phyloP scores from a whole-genome alignment of 2,113 vertebrate species.

The Psittacula cyanocephala region DNA sequence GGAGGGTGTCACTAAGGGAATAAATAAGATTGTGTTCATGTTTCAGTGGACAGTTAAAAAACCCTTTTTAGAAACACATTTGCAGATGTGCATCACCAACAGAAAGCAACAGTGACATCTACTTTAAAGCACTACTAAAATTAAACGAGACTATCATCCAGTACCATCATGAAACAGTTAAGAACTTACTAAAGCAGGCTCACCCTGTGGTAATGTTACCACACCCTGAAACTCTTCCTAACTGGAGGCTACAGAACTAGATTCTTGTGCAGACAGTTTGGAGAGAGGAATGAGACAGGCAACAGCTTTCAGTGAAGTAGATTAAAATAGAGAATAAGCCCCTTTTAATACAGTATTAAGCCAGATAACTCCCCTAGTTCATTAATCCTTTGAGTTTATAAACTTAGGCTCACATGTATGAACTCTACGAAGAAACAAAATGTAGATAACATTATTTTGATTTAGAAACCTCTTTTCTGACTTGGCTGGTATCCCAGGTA shows the following conservation, averaged over 20 bases:
- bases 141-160: not conserved
- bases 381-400: not conserved
- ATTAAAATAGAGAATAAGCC: slow-evolving; percentile 19
- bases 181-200: not conserved
- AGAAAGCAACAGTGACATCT: not conserved
- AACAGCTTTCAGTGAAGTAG: not conserved
- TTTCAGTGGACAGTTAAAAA: not conserved
- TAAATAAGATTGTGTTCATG: not conserved
- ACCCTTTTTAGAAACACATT: not conserved
- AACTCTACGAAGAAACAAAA: not conserved
- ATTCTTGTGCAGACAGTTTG: not conserved
- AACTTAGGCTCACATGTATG: not conserved
- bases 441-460: not conserved
- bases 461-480: not conserved
- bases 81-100: not conserved
- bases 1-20: not conserved
- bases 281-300: not conserved
- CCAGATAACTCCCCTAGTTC: not conserved
- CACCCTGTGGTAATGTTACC: not conserved
- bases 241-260: not conserved
- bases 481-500: not conserved
- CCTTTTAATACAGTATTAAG: not conserved
- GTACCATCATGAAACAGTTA: not conserved
- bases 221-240: not conserved
- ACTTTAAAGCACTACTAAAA: not conserved